Percentiles rank a stretch among this genome's conserved stretches.
phyloP scores from a whole-genome alignment of 2,888 invertebrate genomes.

The Trilocha varians region DNA sequence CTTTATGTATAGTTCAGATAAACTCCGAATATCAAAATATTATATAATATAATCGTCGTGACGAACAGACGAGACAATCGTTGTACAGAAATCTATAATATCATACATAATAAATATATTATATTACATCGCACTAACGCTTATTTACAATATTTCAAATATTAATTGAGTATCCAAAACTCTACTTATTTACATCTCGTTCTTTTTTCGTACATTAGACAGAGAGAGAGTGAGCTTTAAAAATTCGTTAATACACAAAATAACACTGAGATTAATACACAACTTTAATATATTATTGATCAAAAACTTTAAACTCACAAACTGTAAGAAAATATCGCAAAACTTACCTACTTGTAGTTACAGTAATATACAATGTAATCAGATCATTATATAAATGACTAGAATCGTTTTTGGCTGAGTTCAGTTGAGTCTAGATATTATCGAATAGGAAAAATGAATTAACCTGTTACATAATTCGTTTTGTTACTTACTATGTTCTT shows the following conservation, averaged over 20 bases:
- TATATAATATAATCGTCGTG: conserved; percentile 40
- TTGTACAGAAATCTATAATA: conserved; percentile 38
- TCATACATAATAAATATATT: background rate
- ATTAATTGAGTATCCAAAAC: too few species aligned
- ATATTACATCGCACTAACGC: background rate
- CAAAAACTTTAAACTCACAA: too few species aligned
- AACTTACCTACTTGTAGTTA: too few species aligned
- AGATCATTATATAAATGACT: conserved; percentile 19
- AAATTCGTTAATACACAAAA: too few species aligned
- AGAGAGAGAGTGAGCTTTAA: too few species aligned
- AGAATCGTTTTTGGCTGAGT: conserved; percentile 26
- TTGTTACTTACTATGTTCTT: conserved; percentile 8
- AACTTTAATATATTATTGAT: too few species aligned
- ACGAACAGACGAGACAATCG: conserved; percentile 49
- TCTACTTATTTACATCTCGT: too few species aligned
- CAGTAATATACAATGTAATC: too few species aligned
- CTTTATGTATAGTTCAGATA: conserved; percentile 23
- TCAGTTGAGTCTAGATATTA: conserved; percentile 12
- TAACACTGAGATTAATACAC: too few species aligned
- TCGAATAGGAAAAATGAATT: conserved; percentile 10
- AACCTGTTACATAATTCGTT: conserved; percentile 10
- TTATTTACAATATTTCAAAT: too few species aligned
- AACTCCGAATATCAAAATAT: conserved; percentile 58
- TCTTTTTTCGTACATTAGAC: too few species aligned
- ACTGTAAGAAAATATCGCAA: too few species aligned